Conservation (phyloP, 2,113 vertebrate genomes). For the Cygnus atratus region DNA sequence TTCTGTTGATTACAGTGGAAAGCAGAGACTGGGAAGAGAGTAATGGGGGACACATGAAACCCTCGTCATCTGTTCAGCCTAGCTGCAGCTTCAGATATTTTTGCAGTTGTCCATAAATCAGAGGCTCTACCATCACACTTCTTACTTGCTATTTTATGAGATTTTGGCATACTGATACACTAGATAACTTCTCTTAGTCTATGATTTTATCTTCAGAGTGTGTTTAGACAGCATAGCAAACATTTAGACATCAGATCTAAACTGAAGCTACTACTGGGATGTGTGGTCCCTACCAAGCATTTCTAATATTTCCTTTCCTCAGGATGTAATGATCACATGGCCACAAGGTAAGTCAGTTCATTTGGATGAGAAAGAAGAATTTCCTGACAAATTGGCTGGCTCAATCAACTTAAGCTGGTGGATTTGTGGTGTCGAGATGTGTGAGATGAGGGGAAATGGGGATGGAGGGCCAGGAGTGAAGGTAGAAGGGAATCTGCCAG, state of each 20-base stretch:
- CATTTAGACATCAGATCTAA: neutral
- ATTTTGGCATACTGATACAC: neutral
- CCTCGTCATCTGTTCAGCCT: conserved; percentile 25
- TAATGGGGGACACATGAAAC: conserved; percentile 33
- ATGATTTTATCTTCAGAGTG: neutral
- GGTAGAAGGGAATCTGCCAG: neutral
- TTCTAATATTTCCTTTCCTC: neutral
- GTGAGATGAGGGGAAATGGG: neutral
- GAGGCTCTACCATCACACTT: neutral
- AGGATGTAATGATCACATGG: neutral
- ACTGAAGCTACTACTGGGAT: neutral
- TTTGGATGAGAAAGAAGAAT: neutral
- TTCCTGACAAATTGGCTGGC: neutral
- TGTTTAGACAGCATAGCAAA: neutral
- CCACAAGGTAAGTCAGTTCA: neutral
- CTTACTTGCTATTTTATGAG: neutral
- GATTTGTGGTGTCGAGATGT: neutral
- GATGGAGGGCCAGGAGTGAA: neutral
- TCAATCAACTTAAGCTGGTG: neutral
- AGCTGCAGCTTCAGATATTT: neutral
- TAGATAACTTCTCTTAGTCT: neutral
- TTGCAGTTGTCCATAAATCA: neutral
- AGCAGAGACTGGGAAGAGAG: neutral
- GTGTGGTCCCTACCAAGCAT: neutral
- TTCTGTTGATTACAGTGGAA: conserved; percentile 6